phyloP scores from a whole-genome alignment of 2,113 vertebrate genomes.

The cattle (Bos taurus) region DNA sequence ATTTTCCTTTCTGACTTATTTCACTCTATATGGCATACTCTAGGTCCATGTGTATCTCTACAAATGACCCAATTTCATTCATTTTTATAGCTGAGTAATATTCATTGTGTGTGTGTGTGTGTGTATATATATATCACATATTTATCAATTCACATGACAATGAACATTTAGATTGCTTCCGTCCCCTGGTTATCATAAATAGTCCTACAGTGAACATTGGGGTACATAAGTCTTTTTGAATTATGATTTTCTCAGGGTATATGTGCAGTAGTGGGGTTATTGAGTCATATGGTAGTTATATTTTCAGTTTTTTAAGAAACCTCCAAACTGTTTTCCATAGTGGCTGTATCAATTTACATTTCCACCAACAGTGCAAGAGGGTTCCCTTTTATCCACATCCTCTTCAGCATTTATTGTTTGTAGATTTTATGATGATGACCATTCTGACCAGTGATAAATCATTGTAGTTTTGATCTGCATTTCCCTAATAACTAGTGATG shows the following conservation, averaged over 20 bases:
- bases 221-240: background rate
- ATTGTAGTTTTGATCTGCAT: background rate
- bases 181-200: background rate
- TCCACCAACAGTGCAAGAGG: background rate
- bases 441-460: background rate
- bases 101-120: background rate
- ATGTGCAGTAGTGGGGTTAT: background rate
- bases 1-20: background rate
- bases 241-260: background rate
- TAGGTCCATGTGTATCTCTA: background rate
- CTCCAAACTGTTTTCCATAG: background rate
- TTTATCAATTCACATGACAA: background rate
- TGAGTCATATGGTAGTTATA: background rate
- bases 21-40: background rate
- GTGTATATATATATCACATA: rapidly evolving
- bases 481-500: background rate
- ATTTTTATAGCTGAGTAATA: background rate
- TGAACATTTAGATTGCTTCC: background rate
- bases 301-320: background rate
- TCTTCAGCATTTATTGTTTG: background rate
- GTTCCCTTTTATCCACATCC: background rate
- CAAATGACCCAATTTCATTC: background rate
- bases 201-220: background rate
- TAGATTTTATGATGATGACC: background rate
- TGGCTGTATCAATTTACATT: background rate